These are phyloP conservation scores for Hirtodrosophila confusa DNA, from an alignment of 2,888 invertebrate species.

Conservation along the genomic window DNA sequence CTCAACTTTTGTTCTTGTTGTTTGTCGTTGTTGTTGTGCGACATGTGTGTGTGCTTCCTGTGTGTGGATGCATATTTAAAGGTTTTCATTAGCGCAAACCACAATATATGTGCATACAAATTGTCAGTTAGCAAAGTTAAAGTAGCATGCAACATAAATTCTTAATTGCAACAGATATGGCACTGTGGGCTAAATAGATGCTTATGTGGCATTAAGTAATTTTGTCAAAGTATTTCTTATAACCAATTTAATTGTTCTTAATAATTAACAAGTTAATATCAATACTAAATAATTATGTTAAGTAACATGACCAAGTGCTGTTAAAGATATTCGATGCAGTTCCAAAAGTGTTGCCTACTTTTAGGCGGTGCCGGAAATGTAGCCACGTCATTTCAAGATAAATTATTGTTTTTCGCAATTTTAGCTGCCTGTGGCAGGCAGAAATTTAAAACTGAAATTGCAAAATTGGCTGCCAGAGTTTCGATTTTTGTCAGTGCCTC, in stretches of 20 bases:
- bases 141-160: constrained; percentile 9
- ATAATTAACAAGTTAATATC: no score
- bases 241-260: no score
- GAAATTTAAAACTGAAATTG: no score
- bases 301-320: no score
- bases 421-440: no score
- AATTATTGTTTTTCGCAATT: no score
- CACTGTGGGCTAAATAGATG: neutral
- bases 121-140: constrained; percentile 17
- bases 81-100: constrained; percentile 33
- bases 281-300: no score
- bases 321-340: no score
- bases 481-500: no score
- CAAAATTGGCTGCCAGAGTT: constrained; percentile 42
- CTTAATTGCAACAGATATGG: constrained; percentile 14
- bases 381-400: no score
- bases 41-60: constrained; percentile 2
- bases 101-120: constrained; percentile 14
- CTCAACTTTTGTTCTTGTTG: constrained; percentile 7
- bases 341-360: constrained; percentile 50
- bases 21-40: neutral
- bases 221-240: no score
- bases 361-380: constrained; percentile 27
- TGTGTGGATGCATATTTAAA: constrained; percentile 35
- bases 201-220: no score